Base-by-base conservation (phyloP, 2,888 invertebrate species). In the Pseudanteris insignis region DNA sequence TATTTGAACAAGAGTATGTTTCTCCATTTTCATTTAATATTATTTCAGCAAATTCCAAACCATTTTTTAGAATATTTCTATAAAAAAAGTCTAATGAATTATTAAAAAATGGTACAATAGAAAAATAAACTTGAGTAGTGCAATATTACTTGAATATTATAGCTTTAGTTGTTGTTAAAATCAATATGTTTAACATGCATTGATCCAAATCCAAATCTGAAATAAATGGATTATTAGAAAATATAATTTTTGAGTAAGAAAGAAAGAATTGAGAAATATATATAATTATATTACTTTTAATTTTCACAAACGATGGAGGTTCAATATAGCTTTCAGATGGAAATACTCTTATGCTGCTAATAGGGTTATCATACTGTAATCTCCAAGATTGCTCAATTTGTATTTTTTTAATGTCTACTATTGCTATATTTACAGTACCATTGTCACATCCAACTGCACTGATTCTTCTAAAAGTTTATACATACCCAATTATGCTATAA, bases 111-210 rank as follows among this genome's bases (percentile, higher is more conserved):
- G 13, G 5, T 28, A 29, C 1, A 29, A 40, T 3, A 29, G 29
- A 30, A 15, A 36, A 5, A 21, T 4, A 21, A 21, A n/a, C n/a
- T n/a, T n/a, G n/a, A n/a, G n/a, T n/a, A n/a, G n/a, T n/a, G n/a
- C n/a, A n/a, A n/a, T n/a, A n/a, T n/a, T 79, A 86, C 86, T 83
- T 81, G 70, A 86, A 88, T 8, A 86, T 82, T 38, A 86, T 82
- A 5, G 86, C 83, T 13, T 83, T 82, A 65, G 85, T 82, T 12
- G 85, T 82, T 72, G 84, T 85, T 2, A 83, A 80, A 8, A 86
- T 83, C 36, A 87, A 73, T 58, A 88, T 76, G 74, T 87, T 84
- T 9, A 85, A 18, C 6, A 4, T 18, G 6, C 18, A 18, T 18
- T 18, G 4, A n/a, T n/a, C n/a, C n/a, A n/a, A n/a, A n/a, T n/a